Percentiles rank a stretch among this genome's conserved stretches.
phyloP scores from a whole-genome alignment of 2,113 vertebrate species.

The Cercopithecus mona region DNA sequence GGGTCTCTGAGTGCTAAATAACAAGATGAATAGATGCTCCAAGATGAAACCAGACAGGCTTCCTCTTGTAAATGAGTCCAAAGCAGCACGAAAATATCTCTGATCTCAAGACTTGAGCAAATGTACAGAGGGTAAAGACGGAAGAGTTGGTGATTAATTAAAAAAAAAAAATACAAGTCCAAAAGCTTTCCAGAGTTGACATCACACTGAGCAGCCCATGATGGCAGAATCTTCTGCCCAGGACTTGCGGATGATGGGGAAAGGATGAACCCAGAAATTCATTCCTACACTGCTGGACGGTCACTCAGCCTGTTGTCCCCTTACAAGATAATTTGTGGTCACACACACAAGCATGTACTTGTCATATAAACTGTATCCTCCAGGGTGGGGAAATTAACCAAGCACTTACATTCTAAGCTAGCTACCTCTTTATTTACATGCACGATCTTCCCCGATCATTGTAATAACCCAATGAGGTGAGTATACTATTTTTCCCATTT shows the following conservation, averaged over 20 bases:
- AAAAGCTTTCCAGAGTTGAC: not conserved
- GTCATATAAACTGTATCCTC: not conserved
- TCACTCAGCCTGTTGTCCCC: not conserved
- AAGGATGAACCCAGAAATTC: not conserved
- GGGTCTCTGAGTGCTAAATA: constrained; percentile 57
- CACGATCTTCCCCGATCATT: no score
- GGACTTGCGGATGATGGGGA: not conserved
- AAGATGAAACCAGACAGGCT: constrained; percentile 51
- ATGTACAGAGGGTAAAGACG: not conserved
- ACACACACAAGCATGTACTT: not conserved
- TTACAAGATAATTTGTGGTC: not conserved
- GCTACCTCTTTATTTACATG: not conserved
- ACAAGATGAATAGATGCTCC: constrained; percentile 53
- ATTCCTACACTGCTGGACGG: not conserved
- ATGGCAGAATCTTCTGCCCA: not conserved
- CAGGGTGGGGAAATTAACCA: not conserved
- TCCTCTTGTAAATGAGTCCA: constrained; percentile 38
- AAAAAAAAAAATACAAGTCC: not conserved
- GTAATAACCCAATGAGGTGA: not conserved
- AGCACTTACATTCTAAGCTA: not conserved
- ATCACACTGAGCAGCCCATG: not conserved
- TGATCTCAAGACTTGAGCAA: not conserved
- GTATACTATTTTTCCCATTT: not conserved
- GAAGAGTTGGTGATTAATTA: not conserved
- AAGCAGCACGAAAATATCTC: constrained; percentile 13